A percentile compares a stretch with the other conserved stretches of the same genome.
Evolutionary conservation across 2,113 vertebrate species (phyloP).

Genomic region (Scatophagus argus): DNA sequence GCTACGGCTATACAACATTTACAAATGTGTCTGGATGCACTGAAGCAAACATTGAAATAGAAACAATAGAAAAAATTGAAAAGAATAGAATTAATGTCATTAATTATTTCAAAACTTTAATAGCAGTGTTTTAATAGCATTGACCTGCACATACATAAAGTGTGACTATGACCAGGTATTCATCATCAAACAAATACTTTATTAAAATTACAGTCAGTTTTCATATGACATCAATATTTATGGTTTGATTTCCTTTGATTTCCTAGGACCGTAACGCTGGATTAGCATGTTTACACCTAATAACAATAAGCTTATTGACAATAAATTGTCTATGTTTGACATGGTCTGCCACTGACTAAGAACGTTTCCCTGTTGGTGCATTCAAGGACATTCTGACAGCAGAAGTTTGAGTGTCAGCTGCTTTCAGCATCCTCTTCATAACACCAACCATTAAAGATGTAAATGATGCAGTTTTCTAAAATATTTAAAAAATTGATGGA

Average conservation of each 20-base stretch:
- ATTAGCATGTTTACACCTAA: neutral
- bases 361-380: neutral
- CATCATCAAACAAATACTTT: too few species aligned
- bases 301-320: neutral
- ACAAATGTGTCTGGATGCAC: constrained; percentile 1
- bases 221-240: too few species aligned
- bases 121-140: neutral
- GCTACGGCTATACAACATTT: neutral
- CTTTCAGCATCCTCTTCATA: neutral
- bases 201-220: too few species aligned
- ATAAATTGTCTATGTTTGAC: neutral
- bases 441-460: too few species aligned
- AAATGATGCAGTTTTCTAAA: too few species aligned
- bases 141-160: neutral
- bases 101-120: neutral
- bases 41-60: neutral
- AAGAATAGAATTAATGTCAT: neutral
- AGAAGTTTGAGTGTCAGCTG: neutral
- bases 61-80: constrained; percentile 10
- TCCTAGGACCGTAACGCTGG: neutral
- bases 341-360: neutral
- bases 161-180: too few species aligned
- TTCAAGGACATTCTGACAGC: neutral
- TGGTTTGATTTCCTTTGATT: neutral
- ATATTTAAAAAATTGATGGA: too few species aligned